A percentile compares a stretch with the other conserved stretches of the same genome.
Conservation (phyloP, 1,140 invertebrate genomes). For the Bradysia coprophila region DNA sequence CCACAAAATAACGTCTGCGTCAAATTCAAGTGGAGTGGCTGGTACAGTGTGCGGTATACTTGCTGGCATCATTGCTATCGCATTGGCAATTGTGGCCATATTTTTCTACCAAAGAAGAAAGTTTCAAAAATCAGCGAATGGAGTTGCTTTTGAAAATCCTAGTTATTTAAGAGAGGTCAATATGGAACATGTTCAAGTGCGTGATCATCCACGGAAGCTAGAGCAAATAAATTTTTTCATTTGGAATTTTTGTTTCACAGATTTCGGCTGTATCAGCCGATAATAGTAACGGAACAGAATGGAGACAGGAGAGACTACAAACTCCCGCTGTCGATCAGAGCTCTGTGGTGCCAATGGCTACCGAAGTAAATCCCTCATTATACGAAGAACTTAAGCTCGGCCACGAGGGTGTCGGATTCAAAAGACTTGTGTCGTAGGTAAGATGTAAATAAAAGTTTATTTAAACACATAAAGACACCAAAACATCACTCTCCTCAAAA, state of each 20-base stretch:
- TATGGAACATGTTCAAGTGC: slow-evolving; percentile 49
- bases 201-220: too few species aligned
- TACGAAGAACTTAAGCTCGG: slow-evolving; percentile 64
- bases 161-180: slow-evolving; percentile 60
- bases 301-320: slow-evolving; percentile 32
- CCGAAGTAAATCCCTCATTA: slow-evolving; percentile 51
- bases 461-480: too few species aligned
- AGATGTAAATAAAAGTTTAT: too few species aligned
- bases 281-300: slow-evolving; percentile 14
- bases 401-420: slow-evolving; percentile 58
- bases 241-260: slow-evolving; percentile 13
- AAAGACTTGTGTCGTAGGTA: slow-evolving; percentile 38
- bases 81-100: slow-evolving; percentile 36
- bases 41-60: slow-evolving; percentile 44
- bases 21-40: slow-evolving; percentile 29
- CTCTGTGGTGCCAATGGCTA: slow-evolving; percentile 9
- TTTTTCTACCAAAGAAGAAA: slow-evolving; percentile 45
- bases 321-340: not conserved
- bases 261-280: slow-evolving; percentile 10
- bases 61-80: slow-evolving; percentile 40
- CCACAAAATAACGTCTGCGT: slow-evolving; percentile 41
- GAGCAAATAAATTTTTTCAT: too few species aligned
- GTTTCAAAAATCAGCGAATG: slow-evolving; percentile 28
- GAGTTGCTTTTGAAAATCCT: slow-evolving; percentile 70
- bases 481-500: too few species aligned